Evolutionary conservation across 2,888 invertebrate genomes (phyloP).

Genomic region (Tetranychus piercei): DNA sequence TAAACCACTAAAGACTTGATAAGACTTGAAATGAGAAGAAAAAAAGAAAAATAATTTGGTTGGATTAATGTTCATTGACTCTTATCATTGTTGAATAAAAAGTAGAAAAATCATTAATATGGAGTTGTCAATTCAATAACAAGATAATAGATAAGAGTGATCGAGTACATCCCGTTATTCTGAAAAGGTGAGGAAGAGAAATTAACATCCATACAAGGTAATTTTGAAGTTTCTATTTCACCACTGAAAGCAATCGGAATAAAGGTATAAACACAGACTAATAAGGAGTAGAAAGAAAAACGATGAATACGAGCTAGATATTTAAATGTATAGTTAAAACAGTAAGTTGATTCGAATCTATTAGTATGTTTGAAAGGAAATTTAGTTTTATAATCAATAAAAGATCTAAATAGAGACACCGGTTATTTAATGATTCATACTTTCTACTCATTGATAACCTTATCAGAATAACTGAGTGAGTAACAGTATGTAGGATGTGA

Average conservation of each 20-base stretch:
- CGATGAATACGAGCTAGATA: too few relatives aligned
- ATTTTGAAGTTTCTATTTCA: neutral
- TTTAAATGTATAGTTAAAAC: too few relatives aligned
- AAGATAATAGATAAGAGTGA: neutral
- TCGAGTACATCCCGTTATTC: neutral
- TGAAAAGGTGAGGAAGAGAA: neutral
- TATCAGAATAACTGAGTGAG: too few relatives aligned
- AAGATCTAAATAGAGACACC: too few relatives aligned
- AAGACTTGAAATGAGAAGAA: neutral
- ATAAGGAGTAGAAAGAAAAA: neutral
- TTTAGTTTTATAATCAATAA: too few relatives aligned
- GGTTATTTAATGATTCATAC: too few relatives aligned
- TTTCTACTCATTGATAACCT: too few relatives aligned
- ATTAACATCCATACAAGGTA: neutral
- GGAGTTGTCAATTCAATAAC: neutral
- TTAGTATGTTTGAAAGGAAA: too few relatives aligned
- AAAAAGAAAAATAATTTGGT: too few relatives aligned
- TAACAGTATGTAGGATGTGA: neutral
- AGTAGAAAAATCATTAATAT: neutral
- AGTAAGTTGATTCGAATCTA: too few relatives aligned
- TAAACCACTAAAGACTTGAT: neutral
- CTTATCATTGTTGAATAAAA: neutral
- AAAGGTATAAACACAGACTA: neutral
- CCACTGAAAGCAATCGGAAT: neutral
- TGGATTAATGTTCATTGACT: too few relatives aligned